A percentile compares a stretch with the other conserved stretches of the same genome.
These are phyloP conservation scores for Tortricodes alternella DNA, from an alignment of 2,888 invertebrate genomes.

Conservation along the genomic window DNA sequence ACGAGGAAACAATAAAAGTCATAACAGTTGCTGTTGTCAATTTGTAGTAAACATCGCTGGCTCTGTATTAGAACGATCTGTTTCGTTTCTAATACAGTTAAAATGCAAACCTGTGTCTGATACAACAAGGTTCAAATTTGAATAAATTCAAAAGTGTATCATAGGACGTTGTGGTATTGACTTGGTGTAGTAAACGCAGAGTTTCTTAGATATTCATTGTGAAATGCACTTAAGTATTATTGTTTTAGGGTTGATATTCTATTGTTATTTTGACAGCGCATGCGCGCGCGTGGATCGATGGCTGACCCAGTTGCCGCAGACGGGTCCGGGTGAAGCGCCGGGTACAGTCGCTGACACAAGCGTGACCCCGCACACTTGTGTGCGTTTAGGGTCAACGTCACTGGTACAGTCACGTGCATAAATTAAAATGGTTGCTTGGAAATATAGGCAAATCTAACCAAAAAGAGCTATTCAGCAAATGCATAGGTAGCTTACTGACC, in stretches of 20 bases:
- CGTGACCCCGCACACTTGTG: conserved; percentile 13
- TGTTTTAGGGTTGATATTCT: conserved; percentile 36
- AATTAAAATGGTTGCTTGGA: not conserved
- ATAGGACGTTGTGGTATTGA: conserved; percentile 34
- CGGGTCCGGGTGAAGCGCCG: conserved; percentile 35
- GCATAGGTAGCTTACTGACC: too few relatives aligned
- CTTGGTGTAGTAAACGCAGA: conserved; percentile 25
- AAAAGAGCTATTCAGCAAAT: too few relatives aligned
- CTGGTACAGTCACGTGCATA: not conserved
- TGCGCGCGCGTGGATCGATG: conserved; percentile 77
- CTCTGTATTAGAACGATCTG: too few relatives aligned
- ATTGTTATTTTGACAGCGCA: conserved; percentile 29
- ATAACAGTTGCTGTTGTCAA: conserved; percentile 19
- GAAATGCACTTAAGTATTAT: conserved; percentile 35
- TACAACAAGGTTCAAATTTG: not conserved
- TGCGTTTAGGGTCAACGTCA: not conserved
- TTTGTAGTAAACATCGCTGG: too few relatives aligned
- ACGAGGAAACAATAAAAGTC: conserved; percentile 27
- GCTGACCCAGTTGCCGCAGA: conserved; percentile 65
- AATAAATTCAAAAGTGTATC: not conserved
- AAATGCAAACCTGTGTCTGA: too few relatives aligned
- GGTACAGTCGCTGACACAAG: conserved; percentile 21
- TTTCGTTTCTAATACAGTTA: too few relatives aligned
- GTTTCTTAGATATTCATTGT: not conserved
- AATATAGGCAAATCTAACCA: too few relatives aligned